Percentiles rank a stretch among this genome's conserved stretches.
These are phyloP conservation scores for Platycnemis pennipes DNA, from an alignment of 2,888 invertebrate species.

Conservation along the genomic window DNA sequence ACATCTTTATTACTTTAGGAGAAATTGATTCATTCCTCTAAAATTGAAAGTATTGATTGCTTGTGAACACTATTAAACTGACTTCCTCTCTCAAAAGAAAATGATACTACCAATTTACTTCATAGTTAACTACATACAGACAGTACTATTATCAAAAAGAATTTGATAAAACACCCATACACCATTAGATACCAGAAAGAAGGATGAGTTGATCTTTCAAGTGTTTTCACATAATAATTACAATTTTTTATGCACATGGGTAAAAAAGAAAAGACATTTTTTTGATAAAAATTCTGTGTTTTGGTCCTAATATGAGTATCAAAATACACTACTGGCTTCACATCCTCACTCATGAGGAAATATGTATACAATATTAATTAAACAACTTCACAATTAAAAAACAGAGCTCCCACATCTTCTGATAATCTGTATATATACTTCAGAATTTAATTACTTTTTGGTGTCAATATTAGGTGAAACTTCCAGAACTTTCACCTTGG, in stretches of 20 bases:
- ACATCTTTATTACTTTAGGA: not conserved
- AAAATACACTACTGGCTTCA: conserved; percentile 56
- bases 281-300: conserved; percentile 27
- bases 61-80: not conserved
- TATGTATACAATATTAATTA: conserved; percentile 31
- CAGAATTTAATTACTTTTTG: conserved; percentile 43
- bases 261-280: conserved; percentile 25
- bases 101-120: not conserved
- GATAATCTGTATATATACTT: not conserved
- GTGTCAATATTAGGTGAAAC: conserved; percentile 20
- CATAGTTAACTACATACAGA: not conserved
- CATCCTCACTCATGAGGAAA: not conserved
- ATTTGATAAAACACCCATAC: not conserved
- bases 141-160: not conserved
- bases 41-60: not conserved
- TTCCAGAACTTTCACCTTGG: not conserved
- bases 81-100: not conserved
- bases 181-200: not conserved
- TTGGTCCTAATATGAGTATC: conserved; percentile 25
- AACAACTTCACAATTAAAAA: conserved; percentile 32
- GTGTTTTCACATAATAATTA: not conserved
- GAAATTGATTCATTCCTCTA: not conserved
- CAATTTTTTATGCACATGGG: not conserved
- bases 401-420: not conserved
- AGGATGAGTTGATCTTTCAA: not conserved